Conservation (phyloP, 1,140 invertebrate species). For the Leptopilina clavipes region DNA sequence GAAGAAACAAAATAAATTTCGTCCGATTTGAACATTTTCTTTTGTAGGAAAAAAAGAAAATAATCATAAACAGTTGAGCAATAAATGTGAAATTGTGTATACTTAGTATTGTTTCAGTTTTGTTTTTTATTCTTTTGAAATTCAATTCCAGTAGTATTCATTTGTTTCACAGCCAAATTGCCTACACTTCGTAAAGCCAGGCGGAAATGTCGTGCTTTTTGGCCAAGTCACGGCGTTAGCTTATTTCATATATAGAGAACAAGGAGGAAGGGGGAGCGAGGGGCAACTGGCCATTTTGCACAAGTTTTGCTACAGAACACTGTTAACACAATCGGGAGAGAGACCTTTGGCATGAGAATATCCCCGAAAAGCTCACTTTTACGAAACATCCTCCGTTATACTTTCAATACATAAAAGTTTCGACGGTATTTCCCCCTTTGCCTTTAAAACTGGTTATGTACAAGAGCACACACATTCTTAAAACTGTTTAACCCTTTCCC, state of each 20-base stretch:
- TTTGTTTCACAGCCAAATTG: slow-evolving; percentile 63
- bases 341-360: slow-evolving; percentile 50
- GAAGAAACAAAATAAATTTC: too few relatives aligned
- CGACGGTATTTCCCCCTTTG: not conserved
- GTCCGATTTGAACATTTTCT: too few relatives aligned
- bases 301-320: slow-evolving; percentile 30
- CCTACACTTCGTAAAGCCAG: slow-evolving; percentile 35
- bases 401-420: slow-evolving; percentile 50
- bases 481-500: not conserved
- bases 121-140: slow-evolving; percentile 23
- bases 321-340: slow-evolving; percentile 54
- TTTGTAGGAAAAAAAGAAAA: too few relatives aligned
- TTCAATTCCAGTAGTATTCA: slow-evolving; percentile 35
- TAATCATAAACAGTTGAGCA: not conserved
- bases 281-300: too few relatives aligned
- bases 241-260: slow-evolving; percentile 55
- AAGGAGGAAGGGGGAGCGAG: too few relatives aligned
- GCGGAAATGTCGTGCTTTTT: slow-evolving; percentile 50
- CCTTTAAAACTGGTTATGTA: not conserved
- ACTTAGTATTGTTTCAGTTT: slow-evolving; percentile 38
- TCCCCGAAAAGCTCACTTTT: slow-evolving; percentile 18
- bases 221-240: slow-evolving; percentile 54
- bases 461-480: not conserved
- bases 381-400: slow-evolving; percentile 40
- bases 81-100: slow-evolving; percentile 35